Evolutionary conservation across 2,888 invertebrate species (phyloP).

Genomic region (Chymomyza fuscimana): DNA sequence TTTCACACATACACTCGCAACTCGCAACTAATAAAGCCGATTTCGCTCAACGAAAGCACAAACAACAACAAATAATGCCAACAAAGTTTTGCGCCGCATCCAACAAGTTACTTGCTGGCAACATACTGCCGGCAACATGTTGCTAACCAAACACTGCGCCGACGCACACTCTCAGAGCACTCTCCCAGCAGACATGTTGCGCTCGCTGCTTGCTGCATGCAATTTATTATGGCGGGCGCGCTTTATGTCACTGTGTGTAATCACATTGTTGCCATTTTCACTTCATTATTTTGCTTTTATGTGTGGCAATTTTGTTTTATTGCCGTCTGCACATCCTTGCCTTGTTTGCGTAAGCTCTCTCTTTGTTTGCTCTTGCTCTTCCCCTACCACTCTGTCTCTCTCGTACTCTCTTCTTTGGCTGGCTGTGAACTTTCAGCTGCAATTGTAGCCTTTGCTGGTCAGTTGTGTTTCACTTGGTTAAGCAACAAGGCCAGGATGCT

Average conservation of each 20-base stretch:
- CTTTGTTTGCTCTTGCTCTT: slow-evolving; percentile 12
- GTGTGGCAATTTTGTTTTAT: slow-evolving; percentile 71
- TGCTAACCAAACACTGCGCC: slow-evolving; percentile 37
- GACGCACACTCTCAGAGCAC: slow-evolving; percentile 49
- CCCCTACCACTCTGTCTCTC: slow-evolving; percentile 8
- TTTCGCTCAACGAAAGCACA: neutral
- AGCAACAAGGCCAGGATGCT: slow-evolving; percentile 68
- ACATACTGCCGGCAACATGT: slow-evolving; percentile 63
- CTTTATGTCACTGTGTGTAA: slow-evolving; percentile 60
- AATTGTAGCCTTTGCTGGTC: slow-evolving; percentile 25
- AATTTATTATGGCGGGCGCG: slow-evolving; percentile 52
- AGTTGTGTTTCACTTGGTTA: slow-evolving; percentile 63
- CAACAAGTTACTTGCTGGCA: slow-evolving; percentile 65
- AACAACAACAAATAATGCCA: slow-evolving; percentile 15
- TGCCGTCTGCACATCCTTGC: slow-evolving; percentile 52
- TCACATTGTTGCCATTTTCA: slow-evolving; percentile 76
- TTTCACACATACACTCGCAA: neutral
- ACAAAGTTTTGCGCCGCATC: slow-evolving; percentile 48
- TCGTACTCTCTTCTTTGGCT: neutral
- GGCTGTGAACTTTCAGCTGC: neutral
- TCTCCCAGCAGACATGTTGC: slow-evolving; percentile 20
- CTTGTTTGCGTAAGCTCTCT: slow-evolving; percentile 47
- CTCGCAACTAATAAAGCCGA: too few relatives aligned
- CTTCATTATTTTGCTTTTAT: slow-evolving; percentile 74
- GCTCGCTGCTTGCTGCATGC: slow-evolving; percentile 32